Conservation (phyloP, 2,888 invertebrate species). For the Leptopterna dolabrata region DNA sequence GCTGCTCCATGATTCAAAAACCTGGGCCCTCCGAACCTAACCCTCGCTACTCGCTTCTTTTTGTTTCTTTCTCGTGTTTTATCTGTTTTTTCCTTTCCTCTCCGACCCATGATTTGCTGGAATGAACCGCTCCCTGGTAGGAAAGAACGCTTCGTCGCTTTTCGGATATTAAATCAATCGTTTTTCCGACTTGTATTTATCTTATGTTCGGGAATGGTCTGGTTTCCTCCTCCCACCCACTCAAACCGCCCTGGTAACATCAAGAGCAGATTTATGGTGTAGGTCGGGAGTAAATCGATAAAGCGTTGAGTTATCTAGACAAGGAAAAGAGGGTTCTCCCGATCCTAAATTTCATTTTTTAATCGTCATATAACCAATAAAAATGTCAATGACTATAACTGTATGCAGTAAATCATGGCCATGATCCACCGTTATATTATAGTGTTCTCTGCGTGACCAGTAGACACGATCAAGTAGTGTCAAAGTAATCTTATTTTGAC, state of each 20-base stretch:
- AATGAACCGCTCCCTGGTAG: not conserved
- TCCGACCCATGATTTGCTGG: not conserved
- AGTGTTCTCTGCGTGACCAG: too few relatives aligned
- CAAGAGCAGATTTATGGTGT: not conserved
- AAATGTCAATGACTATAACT: too few relatives aligned
- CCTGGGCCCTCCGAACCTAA: not conserved
- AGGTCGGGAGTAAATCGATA: not conserved
- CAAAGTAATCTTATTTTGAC: too few relatives aligned
- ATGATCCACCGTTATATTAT: too few relatives aligned
- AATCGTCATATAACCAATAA: too few relatives aligned
- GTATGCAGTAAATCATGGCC: too few relatives aligned
- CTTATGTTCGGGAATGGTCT: not conserved
- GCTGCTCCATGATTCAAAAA: conserved; percentile 16
- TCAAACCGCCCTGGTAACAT: not conserved
- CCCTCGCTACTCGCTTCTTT: not conserved
- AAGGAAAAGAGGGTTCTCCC: too few relatives aligned
- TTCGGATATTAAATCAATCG: conserved; percentile 21
- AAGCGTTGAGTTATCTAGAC: not conserved
- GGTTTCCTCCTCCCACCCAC: not conserved
- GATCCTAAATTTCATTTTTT: too few relatives aligned
- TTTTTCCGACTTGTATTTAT: not conserved
- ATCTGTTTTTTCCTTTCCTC: not conserved
- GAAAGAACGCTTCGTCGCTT: not conserved
- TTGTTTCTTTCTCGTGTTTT: not conserved
- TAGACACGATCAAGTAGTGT: too few relatives aligned